A percentile compares a stretch with the other conserved stretches of the same genome.
Conservation (phyloP, 2,888 invertebrate genomes). For the Chaitophorus viminalis region DNA sequence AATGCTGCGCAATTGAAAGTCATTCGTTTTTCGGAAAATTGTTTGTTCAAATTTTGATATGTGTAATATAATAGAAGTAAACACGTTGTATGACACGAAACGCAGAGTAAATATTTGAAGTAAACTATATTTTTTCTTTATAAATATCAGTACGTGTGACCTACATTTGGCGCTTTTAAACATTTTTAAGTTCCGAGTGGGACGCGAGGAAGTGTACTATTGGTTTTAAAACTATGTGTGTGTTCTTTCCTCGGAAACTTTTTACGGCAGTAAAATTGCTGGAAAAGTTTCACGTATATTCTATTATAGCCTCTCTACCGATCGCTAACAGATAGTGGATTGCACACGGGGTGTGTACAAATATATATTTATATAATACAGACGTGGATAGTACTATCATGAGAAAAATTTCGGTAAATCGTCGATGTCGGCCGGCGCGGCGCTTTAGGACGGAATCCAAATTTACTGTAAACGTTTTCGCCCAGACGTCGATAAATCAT, state of each 20-base stretch:
- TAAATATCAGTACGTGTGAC: neutral
- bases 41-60: neutral
- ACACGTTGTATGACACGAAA: neutral
- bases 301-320: neutral
- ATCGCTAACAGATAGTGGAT: neutral
- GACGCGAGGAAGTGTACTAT: neutral
- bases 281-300: neutral
- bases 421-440: too few species aligned
- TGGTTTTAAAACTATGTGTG: conserved; percentile 8
- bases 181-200: neutral
- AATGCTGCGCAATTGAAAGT: too few species aligned
- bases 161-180: neutral
- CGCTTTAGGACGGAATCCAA: too few species aligned
- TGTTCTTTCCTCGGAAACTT: neutral
- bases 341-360: too few species aligned
- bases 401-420: too few species aligned
- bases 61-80: neutral
- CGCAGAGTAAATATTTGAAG: neutral
- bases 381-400: too few species aligned
- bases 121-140: neutral
- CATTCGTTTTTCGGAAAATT: neutral
- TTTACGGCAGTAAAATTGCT: neutral
- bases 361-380: neutral
- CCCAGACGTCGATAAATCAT: too few species aligned
- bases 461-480: too few species aligned